A percentile compares a stretch with the other conserved stretches of the same genome.
These are phyloP conservation scores for Pagrus major DNA, from an alignment of 2,113 vertebrate species.

Conservation along the genomic window DNA sequence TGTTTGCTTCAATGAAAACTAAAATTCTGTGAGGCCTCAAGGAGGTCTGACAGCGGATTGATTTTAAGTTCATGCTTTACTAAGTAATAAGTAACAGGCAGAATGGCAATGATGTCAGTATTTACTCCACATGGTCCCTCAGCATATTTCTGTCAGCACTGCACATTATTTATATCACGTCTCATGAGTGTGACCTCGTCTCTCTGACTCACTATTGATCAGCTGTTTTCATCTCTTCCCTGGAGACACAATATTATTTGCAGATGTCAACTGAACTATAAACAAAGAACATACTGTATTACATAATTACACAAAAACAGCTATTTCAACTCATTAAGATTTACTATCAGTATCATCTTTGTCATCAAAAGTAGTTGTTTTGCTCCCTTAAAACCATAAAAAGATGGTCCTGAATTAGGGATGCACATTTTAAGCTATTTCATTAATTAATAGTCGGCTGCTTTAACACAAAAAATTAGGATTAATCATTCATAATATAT, in stretches of 20 bases:
- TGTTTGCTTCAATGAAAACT: not conserved
- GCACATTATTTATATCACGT: conserved; percentile 8
- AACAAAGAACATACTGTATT: not conserved
- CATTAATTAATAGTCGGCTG: no score
- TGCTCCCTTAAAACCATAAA: not conserved
- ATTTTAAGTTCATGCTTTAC: not conserved
- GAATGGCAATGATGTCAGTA: not conserved
- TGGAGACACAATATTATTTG: not conserved
- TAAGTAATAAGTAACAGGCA: conserved; percentile 8
- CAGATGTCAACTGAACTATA: conserved; percentile 15
- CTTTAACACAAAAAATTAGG: no score
- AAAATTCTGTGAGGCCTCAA: not conserved
- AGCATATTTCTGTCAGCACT: not conserved
- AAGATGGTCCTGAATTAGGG: not conserved
- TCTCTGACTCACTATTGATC: conserved; percentile 6
- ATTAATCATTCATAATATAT: no score
- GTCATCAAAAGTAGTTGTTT: not conserved
- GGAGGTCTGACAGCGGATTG: not conserved
- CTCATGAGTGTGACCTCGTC: not conserved
- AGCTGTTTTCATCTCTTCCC: conserved; percentile 8
- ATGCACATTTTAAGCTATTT: no score
- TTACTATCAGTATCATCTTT: not conserved
- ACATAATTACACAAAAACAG: not conserved
- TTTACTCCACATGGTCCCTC: not conserved
- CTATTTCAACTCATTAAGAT: not conserved